Conservation (phyloP, 2,797 vertebrate genomes). For the Lateolabrax maculatus region DNA sequence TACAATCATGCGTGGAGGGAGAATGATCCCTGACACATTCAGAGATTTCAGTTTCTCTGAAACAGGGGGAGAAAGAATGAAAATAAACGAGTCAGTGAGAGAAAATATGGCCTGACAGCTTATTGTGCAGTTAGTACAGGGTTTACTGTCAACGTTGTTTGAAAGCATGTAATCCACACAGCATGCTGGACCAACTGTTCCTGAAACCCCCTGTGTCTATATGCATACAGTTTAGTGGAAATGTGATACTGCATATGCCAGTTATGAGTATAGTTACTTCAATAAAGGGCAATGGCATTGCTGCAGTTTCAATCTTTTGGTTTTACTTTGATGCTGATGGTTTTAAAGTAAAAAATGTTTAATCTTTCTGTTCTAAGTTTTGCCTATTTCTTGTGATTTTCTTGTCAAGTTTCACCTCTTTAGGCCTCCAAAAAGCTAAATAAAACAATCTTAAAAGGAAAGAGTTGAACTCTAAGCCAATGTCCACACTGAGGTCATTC, state of each 20-base stretch:
- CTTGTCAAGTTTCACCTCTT: background rate
- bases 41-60: constrained; percentile 87
- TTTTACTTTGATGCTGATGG: background rate
- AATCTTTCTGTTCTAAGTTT: no score
- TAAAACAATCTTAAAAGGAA: background rate
- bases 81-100: background rate
- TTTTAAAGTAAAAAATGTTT: no score
- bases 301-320: background rate
- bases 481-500: background rate
- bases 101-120: background rate
- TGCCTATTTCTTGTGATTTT: no score
- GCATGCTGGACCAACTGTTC: background rate
- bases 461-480: background rate
- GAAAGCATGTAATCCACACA: background rate
- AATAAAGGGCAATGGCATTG: background rate
- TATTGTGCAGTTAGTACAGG: background rate
- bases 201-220: background rate
- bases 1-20: constrained; percentile 81
- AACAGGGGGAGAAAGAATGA: background rate
- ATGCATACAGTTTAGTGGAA: background rate
- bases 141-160: background rate
- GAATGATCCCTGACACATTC: constrained; percentile 83
- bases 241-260: background rate
- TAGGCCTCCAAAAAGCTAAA: background rate
- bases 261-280: background rate